Percentiles rank a stretch among this genome's conserved stretches.
Conservation (phyloP, 2,888 invertebrate genomes). For the Exocentrus adspersus region DNA sequence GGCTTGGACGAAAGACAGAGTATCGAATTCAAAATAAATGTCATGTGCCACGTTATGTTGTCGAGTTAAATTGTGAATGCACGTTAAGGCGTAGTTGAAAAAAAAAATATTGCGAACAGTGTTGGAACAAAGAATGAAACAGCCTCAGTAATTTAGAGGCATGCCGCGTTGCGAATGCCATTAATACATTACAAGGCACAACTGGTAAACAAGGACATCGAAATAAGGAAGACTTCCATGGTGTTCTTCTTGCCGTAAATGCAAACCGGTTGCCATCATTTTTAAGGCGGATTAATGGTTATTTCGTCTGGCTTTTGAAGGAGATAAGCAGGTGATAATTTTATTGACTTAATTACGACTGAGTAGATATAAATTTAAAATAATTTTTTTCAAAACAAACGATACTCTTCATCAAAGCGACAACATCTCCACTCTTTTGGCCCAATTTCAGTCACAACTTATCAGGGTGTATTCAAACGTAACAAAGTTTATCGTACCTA, state of each 20-base stretch:
- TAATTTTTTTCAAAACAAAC: too few relatives aligned
- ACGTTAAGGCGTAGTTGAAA: constrained; percentile 5
- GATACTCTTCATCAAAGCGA: too few relatives aligned
- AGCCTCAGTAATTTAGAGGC: constrained; percentile 14
- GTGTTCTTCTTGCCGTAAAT: constrained; percentile 14
- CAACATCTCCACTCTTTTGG: too few relatives aligned
- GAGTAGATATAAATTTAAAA: too few relatives aligned
- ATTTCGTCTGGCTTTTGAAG: too few relatives aligned
- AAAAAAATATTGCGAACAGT: constrained; percentile 19
- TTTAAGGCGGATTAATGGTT: too few relatives aligned
- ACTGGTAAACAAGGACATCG: constrained; percentile 32
- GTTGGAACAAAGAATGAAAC: constrained; percentile 21
- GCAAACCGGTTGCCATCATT: constrained; percentile 10
- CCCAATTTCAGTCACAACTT: too few relatives aligned
- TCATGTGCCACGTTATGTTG: background rate
- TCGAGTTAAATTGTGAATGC: constrained; percentile 19
- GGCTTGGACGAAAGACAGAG: background rate
- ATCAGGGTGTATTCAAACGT: too few relatives aligned
- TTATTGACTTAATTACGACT: too few relatives aligned
- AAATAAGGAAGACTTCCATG: constrained; percentile 32
- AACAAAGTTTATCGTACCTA: too few relatives aligned
- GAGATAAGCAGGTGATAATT: too few relatives aligned
- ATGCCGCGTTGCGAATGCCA: constrained; percentile 23
- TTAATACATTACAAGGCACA: constrained; percentile 28
- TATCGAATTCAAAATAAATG: background rate